Percentiles rank a stretch among this genome's conserved stretches.
Evolutionary conservation across 2,888 invertebrate genomes (phyloP).

Genomic region (Pachliopta kotzebuea): DNA sequence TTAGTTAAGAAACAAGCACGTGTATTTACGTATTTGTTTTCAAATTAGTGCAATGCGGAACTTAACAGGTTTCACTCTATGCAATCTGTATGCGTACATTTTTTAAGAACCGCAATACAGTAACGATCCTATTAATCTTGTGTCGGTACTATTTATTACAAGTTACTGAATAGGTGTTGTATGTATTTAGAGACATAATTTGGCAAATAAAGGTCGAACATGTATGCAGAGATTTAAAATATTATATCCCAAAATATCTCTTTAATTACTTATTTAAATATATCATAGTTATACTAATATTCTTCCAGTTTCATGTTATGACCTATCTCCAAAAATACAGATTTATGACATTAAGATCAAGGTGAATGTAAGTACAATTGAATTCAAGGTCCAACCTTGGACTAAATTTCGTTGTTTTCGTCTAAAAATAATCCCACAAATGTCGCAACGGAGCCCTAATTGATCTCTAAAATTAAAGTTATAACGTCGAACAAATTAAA

Average conservation of each 20-base stretch:
- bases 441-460: not conserved
- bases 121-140: no score
- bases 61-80: not conserved
- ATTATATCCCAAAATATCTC: no score
- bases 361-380: conserved; percentile 4
- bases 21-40: conserved; percentile 4
- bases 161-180: not conserved
- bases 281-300: not conserved
- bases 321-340: conserved; percentile 9
- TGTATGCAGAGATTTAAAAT: no score
- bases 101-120: not conserved
- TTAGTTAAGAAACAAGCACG: not conserved
- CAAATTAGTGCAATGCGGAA: conserved; percentile 9
- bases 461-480: no score
- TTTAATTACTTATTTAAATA: no score
- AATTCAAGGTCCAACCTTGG: conserved; percentile 17
- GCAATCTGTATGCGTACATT: not conserved
- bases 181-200: no score
- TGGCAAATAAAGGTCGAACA: no score
- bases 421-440: not conserved
- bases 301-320: not conserved
- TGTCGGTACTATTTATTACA: not conserved
- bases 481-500: no score
- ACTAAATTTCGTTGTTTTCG: not conserved
- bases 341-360: conserved; percentile 17